These are phyloP conservation scores for Neopipo cinnamomea DNA, from an alignment of 2,113 vertebrate species.

Conservation along the genomic window DNA sequence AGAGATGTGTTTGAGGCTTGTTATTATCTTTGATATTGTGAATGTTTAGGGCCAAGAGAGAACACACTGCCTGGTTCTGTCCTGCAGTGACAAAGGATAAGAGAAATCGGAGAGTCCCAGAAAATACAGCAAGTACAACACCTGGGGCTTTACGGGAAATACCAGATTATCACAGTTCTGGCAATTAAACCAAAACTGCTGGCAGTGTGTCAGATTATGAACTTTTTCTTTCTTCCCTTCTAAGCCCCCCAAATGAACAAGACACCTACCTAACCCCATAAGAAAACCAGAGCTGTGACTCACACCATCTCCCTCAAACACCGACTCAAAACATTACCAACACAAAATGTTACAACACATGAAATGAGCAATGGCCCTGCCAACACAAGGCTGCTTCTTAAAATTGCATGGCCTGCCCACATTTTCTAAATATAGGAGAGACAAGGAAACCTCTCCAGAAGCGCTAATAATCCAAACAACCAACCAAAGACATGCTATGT, in stretches of 20 bases:
- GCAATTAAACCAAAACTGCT: background rate
- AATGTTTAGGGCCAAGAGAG: background rate
- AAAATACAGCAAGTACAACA: background rate
- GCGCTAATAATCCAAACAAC: background rate
- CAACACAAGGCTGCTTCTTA: background rate
- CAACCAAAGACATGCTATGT: background rate
- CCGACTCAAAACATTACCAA: background rate
- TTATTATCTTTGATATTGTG: background rate
- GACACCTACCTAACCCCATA: background rate
- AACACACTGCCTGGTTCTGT: background rate
- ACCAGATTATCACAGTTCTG: slow-evolving; percentile 44
- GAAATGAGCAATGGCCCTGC: background rate
- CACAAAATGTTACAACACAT: background rate
- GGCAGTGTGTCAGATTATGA: background rate
- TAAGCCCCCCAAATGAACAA: background rate
- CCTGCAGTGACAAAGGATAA: background rate
- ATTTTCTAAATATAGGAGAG: slow-evolving; percentile 42
- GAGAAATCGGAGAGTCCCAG: background rate
- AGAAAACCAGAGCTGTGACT: background rate
- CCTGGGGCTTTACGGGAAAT: slow-evolving; percentile 47
- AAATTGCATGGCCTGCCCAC: slow-evolving; percentile 20
- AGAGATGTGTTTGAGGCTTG: background rate
- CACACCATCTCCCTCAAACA: background rate
- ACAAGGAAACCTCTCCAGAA: slow-evolving; percentile 1
- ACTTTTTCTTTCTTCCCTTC: background rate